Base-by-base conservation (phyloP, 2,797 vertebrate species). In the Macropodus opercularis region DNA sequence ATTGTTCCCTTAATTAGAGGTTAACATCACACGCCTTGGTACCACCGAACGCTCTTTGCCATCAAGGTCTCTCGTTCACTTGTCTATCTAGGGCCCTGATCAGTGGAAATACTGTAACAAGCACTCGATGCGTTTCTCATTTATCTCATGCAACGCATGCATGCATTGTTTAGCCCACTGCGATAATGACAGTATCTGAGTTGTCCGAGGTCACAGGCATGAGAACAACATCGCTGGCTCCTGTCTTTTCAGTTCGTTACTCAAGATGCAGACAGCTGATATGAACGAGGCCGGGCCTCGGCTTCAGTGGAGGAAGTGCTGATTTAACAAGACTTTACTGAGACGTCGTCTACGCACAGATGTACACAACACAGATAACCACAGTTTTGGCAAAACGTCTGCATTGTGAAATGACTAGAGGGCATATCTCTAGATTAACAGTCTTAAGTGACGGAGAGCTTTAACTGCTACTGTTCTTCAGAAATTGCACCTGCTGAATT, bases 241-340 rank as follows among this genome's bases (percentile, higher is more conserved):
- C 19, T 50, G 12, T 23, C 57, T 19, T 57, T 52, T 58, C 23
- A 46, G 14, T 2, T 23, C 64, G 67, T 75, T 73, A 17, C 39
- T 76, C 35, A 53, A 77, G 76, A 81, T 80, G 13, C 3, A 54
- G 15, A 44, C 36, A 53, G 31, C 36, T 58, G 78, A 81, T 85
- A 72, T n/a, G 39, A 61, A 23, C 4, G 1, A 51, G 47, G 51
- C 44, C 7, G 31, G 39, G 69, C 40, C 47, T 67, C 49, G 13
- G 22, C 13, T 19, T 52, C 11, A 57, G 4, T 3, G 39, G 42
- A 42, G 57, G 44, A 63, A 60, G 24, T 68, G 48, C 19, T 19
- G 35, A 53, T 61, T 56, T 55, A n/a, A 46, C 11, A 24, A 19
- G 10, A 32, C 31, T 32, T 32, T 32, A 32, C 42, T 17, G 19